A percentile compares a stretch with the other conserved stretches of the same genome.
These are phyloP conservation scores for Capreolus pygargus DNA, from an alignment of 2,113 vertebrate species.

Conservation along the genomic window DNA sequence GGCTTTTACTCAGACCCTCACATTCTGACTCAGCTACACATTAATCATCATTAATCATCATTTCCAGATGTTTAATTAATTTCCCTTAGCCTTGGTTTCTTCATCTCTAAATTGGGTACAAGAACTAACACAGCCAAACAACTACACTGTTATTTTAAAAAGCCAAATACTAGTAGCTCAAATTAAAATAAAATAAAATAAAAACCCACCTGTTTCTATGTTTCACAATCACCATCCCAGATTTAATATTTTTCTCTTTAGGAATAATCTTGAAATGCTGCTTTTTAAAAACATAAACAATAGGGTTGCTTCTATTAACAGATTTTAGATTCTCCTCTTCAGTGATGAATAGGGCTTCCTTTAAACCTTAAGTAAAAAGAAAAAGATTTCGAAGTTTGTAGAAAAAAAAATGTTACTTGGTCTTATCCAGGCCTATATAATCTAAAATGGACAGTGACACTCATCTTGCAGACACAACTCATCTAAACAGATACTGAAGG, in stretches of 20 bases:
- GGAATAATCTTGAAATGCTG: slow-evolving; percentile 3
- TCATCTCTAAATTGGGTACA: neutral
- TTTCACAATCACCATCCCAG: neutral
- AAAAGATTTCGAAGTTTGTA: neutral
- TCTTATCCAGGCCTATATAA: neutral
- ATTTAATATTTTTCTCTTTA: neutral
- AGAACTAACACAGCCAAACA: neutral
- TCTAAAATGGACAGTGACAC: neutral
- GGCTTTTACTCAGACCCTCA: neutral
- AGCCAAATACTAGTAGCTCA: neutral
- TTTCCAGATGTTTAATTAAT: neutral
- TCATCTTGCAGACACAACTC: neutral
- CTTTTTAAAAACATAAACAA: neutral
- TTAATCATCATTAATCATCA: neutral
- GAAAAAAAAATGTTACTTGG: neutral
- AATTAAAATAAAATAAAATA: neutral
- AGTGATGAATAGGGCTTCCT: neutral
- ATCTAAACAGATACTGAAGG: neutral
- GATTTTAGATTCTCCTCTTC: neutral
- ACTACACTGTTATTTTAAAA: neutral
- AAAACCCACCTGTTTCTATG: neutral
- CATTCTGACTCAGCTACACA: neutral
- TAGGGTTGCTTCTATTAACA: neutral
- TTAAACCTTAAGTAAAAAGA: neutral
- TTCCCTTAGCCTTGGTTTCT: neutral